Percentiles rank a stretch among this genome's conserved stretches.
Evolutionary conservation across 2,113 vertebrate species (phyloP).

Genomic region (Ascaphus truei): DNA sequence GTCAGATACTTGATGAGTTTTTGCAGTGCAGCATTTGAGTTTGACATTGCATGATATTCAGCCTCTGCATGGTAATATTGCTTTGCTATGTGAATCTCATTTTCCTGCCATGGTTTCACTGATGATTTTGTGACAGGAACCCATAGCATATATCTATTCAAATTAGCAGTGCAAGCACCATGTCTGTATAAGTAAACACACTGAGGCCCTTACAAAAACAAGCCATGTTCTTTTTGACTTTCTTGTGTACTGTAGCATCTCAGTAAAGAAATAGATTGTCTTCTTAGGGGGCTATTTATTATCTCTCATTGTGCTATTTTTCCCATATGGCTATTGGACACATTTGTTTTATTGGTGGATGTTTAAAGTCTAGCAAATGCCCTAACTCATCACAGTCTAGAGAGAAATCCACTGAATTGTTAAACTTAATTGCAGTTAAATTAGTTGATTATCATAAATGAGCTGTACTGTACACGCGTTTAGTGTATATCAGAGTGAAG

Average conservation of each 20-base stretch:
- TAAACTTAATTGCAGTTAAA: too few relatives aligned
- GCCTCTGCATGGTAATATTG: constrained; percentile 52
- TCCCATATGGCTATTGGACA: too few relatives aligned
- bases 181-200: not conserved
- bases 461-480: too few relatives aligned
- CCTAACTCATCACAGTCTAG: too few relatives aligned
- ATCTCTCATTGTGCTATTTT: too few relatives aligned
- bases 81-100: constrained; percentile 49
- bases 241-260: not conserved
- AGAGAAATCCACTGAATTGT: too few relatives aligned
- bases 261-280: not conserved
- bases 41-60: constrained; percentile 54
- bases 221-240: not conserved
- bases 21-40: constrained; percentile 39
- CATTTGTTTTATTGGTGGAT: too few relatives aligned
- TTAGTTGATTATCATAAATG: too few relatives aligned
- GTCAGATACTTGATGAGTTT: constrained; percentile 51
- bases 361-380: too few relatives aligned
- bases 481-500: too few relatives aligned
- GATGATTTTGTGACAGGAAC: constrained; percentile 40
- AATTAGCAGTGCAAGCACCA: not conserved
- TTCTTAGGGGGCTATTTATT: too few relatives aligned
- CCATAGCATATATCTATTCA: constrained; percentile 14
- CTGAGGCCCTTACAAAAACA: not conserved
- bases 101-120: constrained; percentile 53